Conservation (phyloP, 2,113 vertebrate species). For the Nematolebias whitei region DNA sequence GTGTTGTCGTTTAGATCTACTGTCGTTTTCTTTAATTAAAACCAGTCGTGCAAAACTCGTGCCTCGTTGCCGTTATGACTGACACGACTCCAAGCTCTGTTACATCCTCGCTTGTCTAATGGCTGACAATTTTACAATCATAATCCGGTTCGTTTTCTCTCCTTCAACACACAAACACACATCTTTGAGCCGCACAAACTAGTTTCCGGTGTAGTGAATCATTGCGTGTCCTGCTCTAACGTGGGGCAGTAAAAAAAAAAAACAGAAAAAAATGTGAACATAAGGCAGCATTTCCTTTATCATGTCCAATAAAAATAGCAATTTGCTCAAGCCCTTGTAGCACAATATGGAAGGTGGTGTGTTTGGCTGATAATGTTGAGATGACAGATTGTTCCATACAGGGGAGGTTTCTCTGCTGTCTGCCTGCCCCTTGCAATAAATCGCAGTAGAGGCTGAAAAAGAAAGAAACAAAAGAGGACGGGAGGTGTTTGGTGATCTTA, state of each 20-base stretch:
- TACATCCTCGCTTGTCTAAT: slow-evolving; percentile 40
- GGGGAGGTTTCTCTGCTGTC: slow-evolving; percentile 88
- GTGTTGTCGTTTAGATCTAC: slow-evolving; percentile 33
- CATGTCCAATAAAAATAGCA: slow-evolving; percentile 97
- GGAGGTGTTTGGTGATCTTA: slow-evolving; percentile 40
- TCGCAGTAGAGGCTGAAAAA: slow-evolving; percentile 73
- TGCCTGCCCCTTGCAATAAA: slow-evolving; percentile 80
- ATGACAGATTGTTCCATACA: slow-evolving; percentile 93
- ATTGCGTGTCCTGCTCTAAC: slow-evolving; percentile 75
- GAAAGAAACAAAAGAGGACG: slow-evolving; percentile 5
- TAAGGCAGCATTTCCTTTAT: slow-evolving; percentile 96
- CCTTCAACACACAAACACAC: slow-evolving; percentile 27
- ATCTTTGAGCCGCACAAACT: slow-evolving; percentile 54
- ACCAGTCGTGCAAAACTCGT: slow-evolving; percentile 31
- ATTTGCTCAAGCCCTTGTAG: slow-evolving; percentile 94
- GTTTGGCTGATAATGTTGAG: slow-evolving; percentile 93
- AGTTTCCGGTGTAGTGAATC: slow-evolving; percentile 59
- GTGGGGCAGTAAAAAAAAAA: slow-evolving; percentile 82
- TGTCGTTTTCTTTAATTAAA: slow-evolving; percentile 37
- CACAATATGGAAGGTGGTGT: slow-evolving; percentile 93
- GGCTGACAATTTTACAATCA: slow-evolving; percentile 47
- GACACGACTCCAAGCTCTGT: slow-evolving; percentile 31
- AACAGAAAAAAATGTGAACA: slow-evolving; percentile 83
- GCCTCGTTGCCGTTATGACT: slow-evolving; percentile 28
- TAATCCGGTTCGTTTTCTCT: slow-evolving; percentile 23